Percentiles rank a stretch among this genome's conserved stretches.
phyloP scores from a whole-genome alignment of 2,113 vertebrate genomes.

The Cyanocitta stelleri region DNA sequence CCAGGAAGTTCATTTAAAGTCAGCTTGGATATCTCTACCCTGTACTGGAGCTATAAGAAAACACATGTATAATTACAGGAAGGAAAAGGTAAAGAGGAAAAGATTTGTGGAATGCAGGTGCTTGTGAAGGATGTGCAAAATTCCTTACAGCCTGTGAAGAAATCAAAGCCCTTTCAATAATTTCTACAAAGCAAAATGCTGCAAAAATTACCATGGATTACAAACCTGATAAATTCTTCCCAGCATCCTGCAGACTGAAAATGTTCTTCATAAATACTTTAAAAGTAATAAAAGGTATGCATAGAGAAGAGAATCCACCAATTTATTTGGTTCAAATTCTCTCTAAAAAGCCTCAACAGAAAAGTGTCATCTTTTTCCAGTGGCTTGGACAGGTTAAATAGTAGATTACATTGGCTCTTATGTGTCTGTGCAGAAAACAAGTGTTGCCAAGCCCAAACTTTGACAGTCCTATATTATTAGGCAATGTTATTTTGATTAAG shows the following conservation, averaged over 20 bases:
- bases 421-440: background rate
- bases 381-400: background rate
- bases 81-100: background rate
- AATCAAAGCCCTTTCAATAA: background rate
- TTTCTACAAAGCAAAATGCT: background rate
- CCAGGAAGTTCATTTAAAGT: background rate
- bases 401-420: background rate
- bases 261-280: background rate
- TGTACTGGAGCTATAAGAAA: background rate
- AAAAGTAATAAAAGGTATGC: background rate
- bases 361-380: background rate
- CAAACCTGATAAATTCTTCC: background rate
- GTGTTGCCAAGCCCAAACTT: background rate
- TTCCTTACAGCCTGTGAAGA: background rate
- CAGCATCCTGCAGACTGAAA: background rate
- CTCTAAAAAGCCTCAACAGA: background rate
- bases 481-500: background rate
- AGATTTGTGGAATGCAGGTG: background rate
- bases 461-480: background rate
- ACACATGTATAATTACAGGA: background rate
- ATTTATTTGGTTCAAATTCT: background rate
- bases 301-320: background rate
- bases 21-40: background rate
- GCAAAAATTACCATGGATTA: background rate
- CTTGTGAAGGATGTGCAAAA: background rate